Evolutionary conservation across 2,797 vertebrate species (phyloP).

Genomic region (Falco concolor): DNA sequence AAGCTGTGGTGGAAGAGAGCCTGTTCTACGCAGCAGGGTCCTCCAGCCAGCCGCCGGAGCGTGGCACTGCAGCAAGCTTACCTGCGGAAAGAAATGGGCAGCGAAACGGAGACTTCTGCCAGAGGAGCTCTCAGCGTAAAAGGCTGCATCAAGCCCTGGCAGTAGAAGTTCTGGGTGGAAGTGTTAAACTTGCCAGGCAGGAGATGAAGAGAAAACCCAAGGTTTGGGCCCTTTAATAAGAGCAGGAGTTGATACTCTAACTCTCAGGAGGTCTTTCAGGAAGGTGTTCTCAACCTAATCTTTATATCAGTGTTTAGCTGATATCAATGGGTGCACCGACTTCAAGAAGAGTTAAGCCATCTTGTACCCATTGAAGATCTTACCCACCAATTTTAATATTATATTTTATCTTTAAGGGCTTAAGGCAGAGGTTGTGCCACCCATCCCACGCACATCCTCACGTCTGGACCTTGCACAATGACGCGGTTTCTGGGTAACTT

Average conservation of each 20-base stretch:
- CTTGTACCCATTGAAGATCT: background rate
- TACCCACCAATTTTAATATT: background rate
- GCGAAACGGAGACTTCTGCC: background rate
- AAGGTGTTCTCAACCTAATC: background rate
- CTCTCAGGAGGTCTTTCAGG: background rate
- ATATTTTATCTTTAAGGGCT: background rate
- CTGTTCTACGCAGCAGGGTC: background rate
- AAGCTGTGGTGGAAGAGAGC: too few relatives aligned
- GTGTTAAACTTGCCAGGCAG: background rate
- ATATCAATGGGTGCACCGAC: background rate
- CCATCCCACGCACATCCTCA: background rate
- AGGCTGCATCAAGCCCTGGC: background rate
- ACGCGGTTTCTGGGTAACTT: background rate
- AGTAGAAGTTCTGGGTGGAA: background rate
- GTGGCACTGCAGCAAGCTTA: rapidly evolving
- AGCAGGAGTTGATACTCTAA: background rate
- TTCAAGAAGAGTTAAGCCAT: background rate
- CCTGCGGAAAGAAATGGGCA: background rate
- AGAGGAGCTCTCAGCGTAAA: background rate
- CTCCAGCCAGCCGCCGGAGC: background rate
- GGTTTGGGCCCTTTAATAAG: background rate
- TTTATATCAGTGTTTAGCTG: background rate
- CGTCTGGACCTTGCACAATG: background rate
- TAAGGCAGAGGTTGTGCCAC: background rate
- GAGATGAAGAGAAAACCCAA: background rate